Evolutionary conservation across 1,140 invertebrate genomes (phyloP), one percentile per base, ranked within the genome.

Genomic region (Dendrolimus punctatus): DNA sequence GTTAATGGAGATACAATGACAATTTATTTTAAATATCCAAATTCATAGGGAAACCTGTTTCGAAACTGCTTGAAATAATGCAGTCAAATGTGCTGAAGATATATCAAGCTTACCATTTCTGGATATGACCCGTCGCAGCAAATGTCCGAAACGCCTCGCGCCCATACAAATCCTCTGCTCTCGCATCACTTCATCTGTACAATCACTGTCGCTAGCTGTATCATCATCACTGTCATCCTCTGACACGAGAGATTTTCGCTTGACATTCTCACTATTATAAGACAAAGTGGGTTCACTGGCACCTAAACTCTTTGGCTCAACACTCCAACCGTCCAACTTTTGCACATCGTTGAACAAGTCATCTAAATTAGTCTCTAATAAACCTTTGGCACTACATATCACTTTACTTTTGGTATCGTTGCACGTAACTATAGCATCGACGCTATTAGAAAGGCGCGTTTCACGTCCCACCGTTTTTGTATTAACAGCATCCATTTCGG

Each of bases 301-400:
- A 55, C 80, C 81, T 51, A 85, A 71, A 60, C 62, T 78, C 71
- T 85, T 83, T 64, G 76, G 60, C 64, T 79, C 78, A n/a, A 57
- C 63, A 48, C 53, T 58, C 71, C 74, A 74, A 40, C 66, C 64
- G 47, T 75, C 76, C 40, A 62, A 38, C 55, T 68, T 75, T 47
- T 75, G 58, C 56, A 73, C 69, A 64, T 85, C 80, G 58, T 75
- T 76, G 52, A 85, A 85, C 54, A 85, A 59, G 71, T 86, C 82
- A 64, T 86, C 82, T 76, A 86, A 71, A 81, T 86, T 84, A 57
- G 82, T 86, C 75, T 86, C 82, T 83, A 86, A 77, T 73, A 86
- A 74, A 79, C 82, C 82, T 86, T 86, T 85, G 82, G 82, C 80
- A 85, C 80, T 84, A 60, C 76, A 77, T 84, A 85, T 84, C 75